Evolutionary conservation across 30 jellyfish, hydroid and myxozoan species (phyloP).

Genomic region (Sanderia malayensis): DNA sequence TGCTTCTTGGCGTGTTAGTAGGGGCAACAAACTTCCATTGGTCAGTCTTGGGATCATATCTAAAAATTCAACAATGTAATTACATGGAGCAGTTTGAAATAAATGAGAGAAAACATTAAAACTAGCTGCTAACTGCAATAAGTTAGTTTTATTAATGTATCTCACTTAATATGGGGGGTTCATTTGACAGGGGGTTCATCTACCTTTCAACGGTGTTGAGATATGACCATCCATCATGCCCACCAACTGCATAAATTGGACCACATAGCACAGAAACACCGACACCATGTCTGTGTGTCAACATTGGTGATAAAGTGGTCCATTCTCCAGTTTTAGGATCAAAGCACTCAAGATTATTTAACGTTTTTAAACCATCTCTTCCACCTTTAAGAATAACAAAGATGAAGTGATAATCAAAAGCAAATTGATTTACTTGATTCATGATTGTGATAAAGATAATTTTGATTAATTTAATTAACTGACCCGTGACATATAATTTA

Average conservation of each 20-base stretch:
- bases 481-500: conserved; percentile 85
- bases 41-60: conserved; percentile 85
- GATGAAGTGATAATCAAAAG: too few species aligned
- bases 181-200: too few species aligned
- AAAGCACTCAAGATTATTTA: conserved; percentile 81
- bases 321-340: conserved; percentile 81
- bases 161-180: too few species aligned
- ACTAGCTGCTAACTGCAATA: too few species aligned
- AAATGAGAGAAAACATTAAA: too few species aligned
- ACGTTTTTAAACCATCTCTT: conserved; percentile 89
- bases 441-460: too few species aligned
- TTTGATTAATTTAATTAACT: too few species aligned
- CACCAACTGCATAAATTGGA: conserved; percentile 97
- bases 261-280: conserved; percentile 97
- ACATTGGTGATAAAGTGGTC: conserved; percentile 90
- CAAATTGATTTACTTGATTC: too few species aligned
- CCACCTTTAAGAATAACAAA: conserved; percentile 92
- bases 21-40: conserved; percentile 94
- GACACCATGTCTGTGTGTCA: conserved; percentile 94
- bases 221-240: conserved; percentile 98
- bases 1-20: conserved; percentile 89
- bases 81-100: too few species aligned
- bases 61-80: too few species aligned
- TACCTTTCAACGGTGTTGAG: conserved; percentile 96
- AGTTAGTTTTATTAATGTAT: too few species aligned